Conservation (phyloP, 2,888 invertebrate species). For the Psylliodes chrysocephalus region DNA sequence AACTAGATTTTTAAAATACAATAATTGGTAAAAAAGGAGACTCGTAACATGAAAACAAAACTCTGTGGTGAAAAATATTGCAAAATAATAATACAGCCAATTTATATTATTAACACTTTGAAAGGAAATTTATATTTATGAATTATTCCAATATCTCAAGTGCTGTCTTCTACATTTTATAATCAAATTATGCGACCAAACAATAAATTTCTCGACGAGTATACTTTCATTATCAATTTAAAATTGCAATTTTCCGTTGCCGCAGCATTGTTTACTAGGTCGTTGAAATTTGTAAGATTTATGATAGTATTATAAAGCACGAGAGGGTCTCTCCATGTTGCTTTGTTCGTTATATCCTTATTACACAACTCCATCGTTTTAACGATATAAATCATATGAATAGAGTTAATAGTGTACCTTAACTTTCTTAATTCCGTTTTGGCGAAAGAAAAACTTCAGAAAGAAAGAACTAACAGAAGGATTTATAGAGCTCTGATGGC, state of each 20-base stretch:
- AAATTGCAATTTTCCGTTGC: slow-evolving; percentile 35
- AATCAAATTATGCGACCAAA: too few relatives aligned
- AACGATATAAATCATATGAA: slow-evolving; percentile 36
- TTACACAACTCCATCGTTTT: slow-evolving; percentile 36
- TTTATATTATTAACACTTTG: too few relatives aligned
- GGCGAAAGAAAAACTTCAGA: slow-evolving; percentile 2
- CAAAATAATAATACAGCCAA: too few relatives aligned
- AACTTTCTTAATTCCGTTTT: slow-evolving; percentile 38
- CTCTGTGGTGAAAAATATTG: too few relatives aligned
- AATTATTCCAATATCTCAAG: too few relatives aligned
- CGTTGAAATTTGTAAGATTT: too few relatives aligned
- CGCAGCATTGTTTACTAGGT: slow-evolving; percentile 37
- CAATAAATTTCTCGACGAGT: slow-evolving; percentile 14
- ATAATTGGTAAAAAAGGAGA: too few relatives aligned
- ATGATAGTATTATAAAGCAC: slow-evolving; percentile 34
- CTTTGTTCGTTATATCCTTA: slow-evolving; percentile 37
- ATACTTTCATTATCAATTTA: slow-evolving; percentile 31
- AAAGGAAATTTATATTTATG: too few relatives aligned
- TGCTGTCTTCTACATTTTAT: too few relatives aligned
- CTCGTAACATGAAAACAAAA: too few relatives aligned
- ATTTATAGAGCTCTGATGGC: slow-evolving; percentile 24
- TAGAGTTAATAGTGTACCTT: slow-evolving; percentile 34
- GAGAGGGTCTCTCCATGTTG: slow-evolving; percentile 30
- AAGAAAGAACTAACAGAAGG: slow-evolving; percentile 11
- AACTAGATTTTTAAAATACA: too few relatives aligned